These are phyloP conservation scores for Aspidoscelis tigris DNA, from an alignment of 2,113 vertebrate genomes.

Conservation along the genomic window DNA sequence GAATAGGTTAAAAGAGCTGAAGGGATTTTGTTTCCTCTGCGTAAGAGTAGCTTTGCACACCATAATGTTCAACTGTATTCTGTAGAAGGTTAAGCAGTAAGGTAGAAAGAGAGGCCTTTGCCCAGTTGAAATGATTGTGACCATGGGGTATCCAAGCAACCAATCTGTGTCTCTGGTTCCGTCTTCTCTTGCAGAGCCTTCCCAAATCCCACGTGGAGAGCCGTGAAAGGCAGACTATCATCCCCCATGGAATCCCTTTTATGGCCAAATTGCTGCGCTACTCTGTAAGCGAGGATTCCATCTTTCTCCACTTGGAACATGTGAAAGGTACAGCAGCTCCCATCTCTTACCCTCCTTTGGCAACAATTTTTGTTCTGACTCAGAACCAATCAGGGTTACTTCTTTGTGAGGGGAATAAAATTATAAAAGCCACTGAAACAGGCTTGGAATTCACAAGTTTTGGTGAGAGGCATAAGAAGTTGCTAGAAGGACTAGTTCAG, in stretches of 20 bases:
- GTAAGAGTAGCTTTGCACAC: neutral
- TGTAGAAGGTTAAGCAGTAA: too few species aligned
- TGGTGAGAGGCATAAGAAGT: too few species aligned
- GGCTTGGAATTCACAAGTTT: too few species aligned
- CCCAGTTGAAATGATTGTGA: neutral
- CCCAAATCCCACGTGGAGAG: constrained; percentile 88
- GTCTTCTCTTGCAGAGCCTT: constrained; percentile 81
- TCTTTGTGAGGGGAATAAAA: neutral
- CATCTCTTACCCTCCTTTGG: neutral
- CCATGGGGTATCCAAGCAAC: neutral
- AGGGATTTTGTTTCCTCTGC: neutral
- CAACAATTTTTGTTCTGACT: neutral
- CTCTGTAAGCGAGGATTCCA: constrained; percentile 91
- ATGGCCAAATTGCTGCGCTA: constrained; percentile 94
- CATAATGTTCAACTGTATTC: neutral
- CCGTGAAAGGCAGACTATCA: constrained; percentile 88
- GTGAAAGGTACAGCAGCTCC: constrained; percentile 79
- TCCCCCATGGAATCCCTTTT: constrained; percentile 93
- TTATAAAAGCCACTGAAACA: neutral
- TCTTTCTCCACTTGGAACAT: constrained; percentile 93
- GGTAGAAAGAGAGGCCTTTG: neutral
- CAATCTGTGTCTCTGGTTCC: neutral
- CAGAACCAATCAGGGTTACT: neutral
- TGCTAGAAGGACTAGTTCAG: too few species aligned
- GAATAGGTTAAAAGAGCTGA: neutral